Evolutionary conservation across 2,888 invertebrate genomes (phyloP).

Genomic region (Calliphora vomitoria): DNA sequence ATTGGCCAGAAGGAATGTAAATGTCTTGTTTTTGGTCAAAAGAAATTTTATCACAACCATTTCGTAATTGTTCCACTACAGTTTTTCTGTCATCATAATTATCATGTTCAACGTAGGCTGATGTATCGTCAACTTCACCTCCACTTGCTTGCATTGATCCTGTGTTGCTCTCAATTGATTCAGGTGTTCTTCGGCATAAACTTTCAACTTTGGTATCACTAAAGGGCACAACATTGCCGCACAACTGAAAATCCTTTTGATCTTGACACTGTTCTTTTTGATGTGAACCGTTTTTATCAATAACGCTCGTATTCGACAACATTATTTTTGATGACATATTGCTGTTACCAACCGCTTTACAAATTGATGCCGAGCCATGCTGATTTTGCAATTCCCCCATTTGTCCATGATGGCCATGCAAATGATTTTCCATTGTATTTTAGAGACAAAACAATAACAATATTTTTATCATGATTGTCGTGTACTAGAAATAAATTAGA

Average conservation of each 20-base stretch:
- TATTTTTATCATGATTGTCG: conserved; percentile 37
- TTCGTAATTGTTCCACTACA: conserved; percentile 67
- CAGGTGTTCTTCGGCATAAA: neutral
- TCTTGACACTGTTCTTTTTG: neutral
- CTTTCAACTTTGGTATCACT: neutral
- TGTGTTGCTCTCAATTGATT: neutral
- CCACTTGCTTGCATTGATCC: neutral
- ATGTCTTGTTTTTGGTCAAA: conserved; percentile 13
- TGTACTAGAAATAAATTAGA: conserved; percentile 37
- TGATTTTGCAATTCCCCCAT: neutral
- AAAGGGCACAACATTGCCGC: neutral
- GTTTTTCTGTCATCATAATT: conserved; percentile 73
- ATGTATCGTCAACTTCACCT: neutral
- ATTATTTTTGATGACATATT: neutral
- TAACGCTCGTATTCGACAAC: neutral
- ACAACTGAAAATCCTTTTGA: neutral
- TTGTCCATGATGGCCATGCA: conserved; percentile 12
- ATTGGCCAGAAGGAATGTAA: conserved; percentile 39
- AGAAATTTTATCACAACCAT: conserved; percentile 75
- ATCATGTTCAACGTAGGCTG: conserved; percentile 56
- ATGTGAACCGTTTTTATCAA: neutral
- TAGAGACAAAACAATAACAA: neutral
- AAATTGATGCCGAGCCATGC: neutral
- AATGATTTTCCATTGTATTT: conserved; percentile 57
- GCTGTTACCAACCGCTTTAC: neutral